phyloP scores from a whole-genome alignment of 2,113 vertebrate species.

The Xenus cinereus region DNA sequence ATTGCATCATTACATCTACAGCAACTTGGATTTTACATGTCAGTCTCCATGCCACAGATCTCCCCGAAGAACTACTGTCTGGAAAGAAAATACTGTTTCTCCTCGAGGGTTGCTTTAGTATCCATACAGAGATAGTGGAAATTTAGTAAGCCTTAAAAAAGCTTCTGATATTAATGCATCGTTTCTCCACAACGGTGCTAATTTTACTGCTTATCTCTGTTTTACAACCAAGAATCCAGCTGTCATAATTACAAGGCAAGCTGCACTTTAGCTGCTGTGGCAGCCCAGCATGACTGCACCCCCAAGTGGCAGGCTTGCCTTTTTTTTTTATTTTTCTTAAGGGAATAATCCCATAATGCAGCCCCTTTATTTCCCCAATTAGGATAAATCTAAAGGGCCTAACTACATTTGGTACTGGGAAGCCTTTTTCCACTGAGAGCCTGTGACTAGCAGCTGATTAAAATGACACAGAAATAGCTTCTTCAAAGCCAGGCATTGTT shows the following conservation, averaged over 20 bases:
- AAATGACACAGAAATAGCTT: conserved; percentile 16
- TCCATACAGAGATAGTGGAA: not conserved
- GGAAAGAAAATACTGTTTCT: not conserved
- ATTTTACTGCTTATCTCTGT: conserved; percentile 37
- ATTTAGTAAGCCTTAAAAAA: not conserved
- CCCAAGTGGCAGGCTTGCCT: conserved; percentile 49
- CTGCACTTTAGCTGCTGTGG: conserved; percentile 15
- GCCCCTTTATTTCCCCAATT: conserved; percentile 17
- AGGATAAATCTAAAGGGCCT: conserved; percentile 28
- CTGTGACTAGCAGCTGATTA: conserved; percentile 44
- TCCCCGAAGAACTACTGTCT: not conserved
- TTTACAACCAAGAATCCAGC: conserved; percentile 35
- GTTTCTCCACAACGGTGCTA: not conserved
- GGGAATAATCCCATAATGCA: not conserved
- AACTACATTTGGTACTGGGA: not conserved
- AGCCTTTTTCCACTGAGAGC: not conserved
- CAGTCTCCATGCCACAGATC: not conserved
- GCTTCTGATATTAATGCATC: not conserved
- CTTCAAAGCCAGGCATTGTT: conserved; percentile 42
- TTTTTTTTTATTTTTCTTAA: not conserved
- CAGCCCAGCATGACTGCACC: conserved; percentile 53
- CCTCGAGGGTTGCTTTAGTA: not conserved
- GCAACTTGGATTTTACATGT: not conserved
- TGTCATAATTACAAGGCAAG: conserved; percentile 29
- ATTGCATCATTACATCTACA: not conserved